These are phyloP conservation scores for Pseudochaenichthys georgianus DNA, from an alignment of 2,797 vertebrate genomes.

Conservation along the genomic window DNA sequence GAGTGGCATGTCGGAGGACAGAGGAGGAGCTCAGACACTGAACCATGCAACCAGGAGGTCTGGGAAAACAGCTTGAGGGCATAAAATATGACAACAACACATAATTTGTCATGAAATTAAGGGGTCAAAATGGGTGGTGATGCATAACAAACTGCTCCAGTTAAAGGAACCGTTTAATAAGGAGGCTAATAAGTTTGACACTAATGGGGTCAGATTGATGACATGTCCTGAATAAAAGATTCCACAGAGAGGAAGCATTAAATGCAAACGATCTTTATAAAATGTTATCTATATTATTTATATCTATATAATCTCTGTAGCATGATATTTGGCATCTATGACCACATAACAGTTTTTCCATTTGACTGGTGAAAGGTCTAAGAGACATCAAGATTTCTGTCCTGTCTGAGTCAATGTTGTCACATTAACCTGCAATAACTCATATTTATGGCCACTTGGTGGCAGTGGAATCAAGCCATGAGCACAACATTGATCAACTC, in stretches of 20 bases:
- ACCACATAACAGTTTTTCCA: not conserved
- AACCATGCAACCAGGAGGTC: not conserved
- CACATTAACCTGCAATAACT: not conserved
- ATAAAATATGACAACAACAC: not conserved
- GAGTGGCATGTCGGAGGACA: constrained; percentile 49
- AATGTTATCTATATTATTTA: not conserved
- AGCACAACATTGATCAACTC: not conserved
- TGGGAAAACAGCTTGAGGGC: not conserved
- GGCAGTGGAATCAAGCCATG: not conserved
- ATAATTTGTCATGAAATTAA: not conserved
- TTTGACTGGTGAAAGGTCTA: not conserved
- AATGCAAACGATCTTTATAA: not conserved
- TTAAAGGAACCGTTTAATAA: not conserved
- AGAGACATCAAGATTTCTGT: not conserved
- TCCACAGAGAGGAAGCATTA: not conserved
- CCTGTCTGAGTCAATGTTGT: not conserved
- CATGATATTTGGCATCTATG: not conserved
- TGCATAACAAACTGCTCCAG: not conserved
- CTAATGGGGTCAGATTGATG: not conserved
- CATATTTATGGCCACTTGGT: not conserved
- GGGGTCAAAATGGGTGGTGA: not conserved
- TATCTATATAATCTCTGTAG: no score
- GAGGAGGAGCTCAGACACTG: constrained; percentile 20
- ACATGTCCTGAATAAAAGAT: not conserved
- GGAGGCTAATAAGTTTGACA: not conserved